A percentile compares a stretch with the other conserved stretches of the same genome.
Conservation (phyloP, 1,140 invertebrate genomes). For the Aleiodes sp. region DNA sequence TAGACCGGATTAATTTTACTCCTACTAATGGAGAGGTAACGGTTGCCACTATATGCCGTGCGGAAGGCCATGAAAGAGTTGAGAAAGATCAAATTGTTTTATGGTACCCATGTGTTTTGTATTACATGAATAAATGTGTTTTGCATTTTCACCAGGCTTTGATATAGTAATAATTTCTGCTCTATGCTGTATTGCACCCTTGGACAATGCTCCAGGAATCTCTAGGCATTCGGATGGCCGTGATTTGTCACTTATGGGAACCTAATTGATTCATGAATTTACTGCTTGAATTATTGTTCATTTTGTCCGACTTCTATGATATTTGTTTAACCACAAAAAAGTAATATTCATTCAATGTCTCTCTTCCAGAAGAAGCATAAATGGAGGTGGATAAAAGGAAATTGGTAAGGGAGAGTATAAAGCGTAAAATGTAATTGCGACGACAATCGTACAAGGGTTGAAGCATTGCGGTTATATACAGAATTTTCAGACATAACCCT, state of each 20-base stretch:
- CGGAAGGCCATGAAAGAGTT: neutral
- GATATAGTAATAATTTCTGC: no score
- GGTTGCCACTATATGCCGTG: neutral
- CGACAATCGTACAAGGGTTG: neutral
- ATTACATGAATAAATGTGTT: neutral
- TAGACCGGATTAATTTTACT: conserved; percentile 30
- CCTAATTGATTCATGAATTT: no score
- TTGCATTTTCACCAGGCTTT: no score
- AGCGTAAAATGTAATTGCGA: neutral
- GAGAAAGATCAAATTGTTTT: neutral
- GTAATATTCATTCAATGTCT: no score
- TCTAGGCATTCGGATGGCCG: no score
- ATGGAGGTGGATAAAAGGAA: neutral
- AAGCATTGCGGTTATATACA: neutral
- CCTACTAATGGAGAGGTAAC: conserved; percentile 20
- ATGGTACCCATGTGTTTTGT: neutral
- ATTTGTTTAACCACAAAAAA: no score
- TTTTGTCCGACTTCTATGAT: no score
- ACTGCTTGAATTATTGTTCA: no score
- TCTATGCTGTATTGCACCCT: no score
- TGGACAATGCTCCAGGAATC: no score
- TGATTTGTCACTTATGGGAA: no score
- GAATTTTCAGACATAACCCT: neutral
- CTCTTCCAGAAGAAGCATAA: neutral
- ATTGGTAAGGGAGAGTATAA: neutral